Evolutionary conservation across 2,797 vertebrate genomes (phyloP), one percentile per base, ranked within the genome.

Genomic region (Cephalopachus bancanus): DNA sequence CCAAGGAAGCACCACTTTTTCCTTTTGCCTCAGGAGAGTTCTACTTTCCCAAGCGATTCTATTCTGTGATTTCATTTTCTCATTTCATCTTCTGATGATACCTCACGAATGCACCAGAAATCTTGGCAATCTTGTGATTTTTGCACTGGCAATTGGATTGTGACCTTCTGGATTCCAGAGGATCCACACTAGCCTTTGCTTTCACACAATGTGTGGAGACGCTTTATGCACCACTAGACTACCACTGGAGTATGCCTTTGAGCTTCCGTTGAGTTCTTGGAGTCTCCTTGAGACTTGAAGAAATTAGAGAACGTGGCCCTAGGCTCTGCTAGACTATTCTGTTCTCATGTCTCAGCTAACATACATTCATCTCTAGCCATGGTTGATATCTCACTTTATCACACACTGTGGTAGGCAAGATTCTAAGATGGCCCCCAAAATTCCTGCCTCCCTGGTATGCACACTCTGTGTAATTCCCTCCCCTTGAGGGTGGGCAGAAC

Each of bases 21-120:
- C 51, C 86, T 90, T 92, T 83, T 93, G n/a, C 30, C 19, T 93
- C 72, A 81, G 65, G 30, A 89, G 65, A 85, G 37, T 93, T 65
- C 51, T 0, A 57, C 24, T 67, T 87, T 89, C 14, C 60, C 53
- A 62, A 83, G 81, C 59, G 88, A 90, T 72, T 88, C 37, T 76
- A 71, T 67, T 75, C 74, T 9, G 51, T 30, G 67, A 44, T 33
- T 75, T 91, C 20, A 79, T 62, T 84, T 89, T 91, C n/a, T 76
- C 76, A 78, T 81, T 55, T 83, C 33, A 72, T 81, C 44, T 95
- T 76, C 57, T 78, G 59, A 79, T 90, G 64, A 55, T 53, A 90
- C 17, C 26, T 94, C 57, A 85, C 16, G 49, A 76, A 78, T 12
- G 57, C 75, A 53, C 0, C 69, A 49, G 37, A 94, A 93, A 78